Evolutionary conservation across 2,797 vertebrate genomes (phyloP).

Genomic region (Eupleurogrammus muticus): DNA sequence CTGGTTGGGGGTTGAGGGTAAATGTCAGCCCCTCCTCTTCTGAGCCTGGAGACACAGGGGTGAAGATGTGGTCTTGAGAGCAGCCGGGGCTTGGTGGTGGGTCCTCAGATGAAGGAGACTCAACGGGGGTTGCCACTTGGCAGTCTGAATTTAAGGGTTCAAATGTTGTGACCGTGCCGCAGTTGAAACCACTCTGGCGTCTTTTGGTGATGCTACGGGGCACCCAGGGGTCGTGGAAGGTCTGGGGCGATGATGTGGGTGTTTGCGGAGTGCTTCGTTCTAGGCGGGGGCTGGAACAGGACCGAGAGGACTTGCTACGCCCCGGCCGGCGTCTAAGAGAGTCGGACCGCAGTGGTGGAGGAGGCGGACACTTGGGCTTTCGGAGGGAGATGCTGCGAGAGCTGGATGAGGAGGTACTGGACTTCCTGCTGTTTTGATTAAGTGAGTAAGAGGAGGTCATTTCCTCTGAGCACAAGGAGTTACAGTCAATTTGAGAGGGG

Average conservation of each 20-base stretch:
- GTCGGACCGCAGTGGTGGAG: conserved; percentile 90
- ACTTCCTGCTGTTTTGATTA: conserved; percentile 32
- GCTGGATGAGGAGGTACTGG: conserved; percentile 40
- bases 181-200: conserved; percentile 83
- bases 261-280: conserved; percentile 78
- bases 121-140: conserved; percentile 79
- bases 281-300: conserved; percentile 81
- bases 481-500: conserved; percentile 71
- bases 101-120: conserved; percentile 57
- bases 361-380: conserved; percentile 92
- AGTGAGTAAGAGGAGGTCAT: conserved; percentile 18
- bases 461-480: conserved; percentile 83
- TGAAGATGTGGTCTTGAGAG: not conserved
- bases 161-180: conserved; percentile 84
- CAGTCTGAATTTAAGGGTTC: conserved; percentile 44
- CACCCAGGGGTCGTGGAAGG: conserved; percentile 91
- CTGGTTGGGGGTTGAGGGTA: conserved; percentile 34
- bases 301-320: conserved; percentile 66
- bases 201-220: conserved; percentile 84
- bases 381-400: conserved; percentile 88
- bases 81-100: conserved; percentile 79
- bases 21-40: conserved; percentile 30
- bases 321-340: conserved; percentile 87
- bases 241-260: conserved; percentile 75
- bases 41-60: conserved; percentile 38